Evolutionary conservation across 2,113 vertebrate genomes (phyloP).

Genomic region (Rhinoptilus africanus): DNA sequence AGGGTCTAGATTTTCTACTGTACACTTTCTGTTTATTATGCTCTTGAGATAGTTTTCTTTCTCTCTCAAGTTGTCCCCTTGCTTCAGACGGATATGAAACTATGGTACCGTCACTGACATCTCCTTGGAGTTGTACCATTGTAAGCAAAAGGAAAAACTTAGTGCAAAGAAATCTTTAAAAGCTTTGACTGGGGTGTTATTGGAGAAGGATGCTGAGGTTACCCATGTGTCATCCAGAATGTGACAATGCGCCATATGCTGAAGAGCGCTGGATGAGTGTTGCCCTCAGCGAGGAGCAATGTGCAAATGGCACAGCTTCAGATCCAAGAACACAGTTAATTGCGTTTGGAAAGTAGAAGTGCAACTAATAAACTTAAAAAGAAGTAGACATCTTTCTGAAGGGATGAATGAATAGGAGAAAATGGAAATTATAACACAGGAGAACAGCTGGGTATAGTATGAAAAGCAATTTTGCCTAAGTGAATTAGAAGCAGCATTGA

Average conservation of each 20-base stretch:
- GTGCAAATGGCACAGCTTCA: neutral
- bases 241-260: fast-evolving
- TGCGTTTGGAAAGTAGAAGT: neutral
- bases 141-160: neutral
- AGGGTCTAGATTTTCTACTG: neutral
- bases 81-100: neutral
- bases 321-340: neutral
- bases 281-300: neutral
- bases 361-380: neutral
- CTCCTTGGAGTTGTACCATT: neutral
- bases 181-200: neutral
- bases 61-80: neutral
- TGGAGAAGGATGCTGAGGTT: neutral
- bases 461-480: neutral
- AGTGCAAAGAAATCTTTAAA: neutral
- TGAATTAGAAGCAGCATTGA: neutral
- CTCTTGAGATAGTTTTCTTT: neutral
- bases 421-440: neutral
- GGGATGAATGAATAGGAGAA: neutral
- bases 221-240: neutral
- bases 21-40: neutral
- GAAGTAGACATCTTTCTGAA: neutral
- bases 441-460: neutral
- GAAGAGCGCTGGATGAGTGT: neutral
- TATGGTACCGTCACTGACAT: neutral